These are phyloP conservation scores for Brachionus manjavacas DNA, from an alignment of 1,140 invertebrate species.

Conservation along the genomic window DNA sequence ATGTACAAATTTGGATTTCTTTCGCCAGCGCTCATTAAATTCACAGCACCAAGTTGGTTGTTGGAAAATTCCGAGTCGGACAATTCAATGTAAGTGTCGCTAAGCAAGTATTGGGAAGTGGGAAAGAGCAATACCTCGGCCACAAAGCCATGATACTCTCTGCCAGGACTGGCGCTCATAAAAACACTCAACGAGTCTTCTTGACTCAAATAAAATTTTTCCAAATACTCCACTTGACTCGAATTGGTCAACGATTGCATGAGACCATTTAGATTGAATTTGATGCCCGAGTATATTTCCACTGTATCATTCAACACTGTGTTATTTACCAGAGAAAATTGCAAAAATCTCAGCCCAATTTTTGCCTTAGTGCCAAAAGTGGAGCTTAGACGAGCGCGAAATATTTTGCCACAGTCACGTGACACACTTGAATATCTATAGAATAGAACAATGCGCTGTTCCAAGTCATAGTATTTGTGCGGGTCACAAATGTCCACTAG, in stretches of 20 bases:
- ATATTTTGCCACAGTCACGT: constrained; percentile 95
- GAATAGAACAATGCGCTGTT: constrained; percentile 73
- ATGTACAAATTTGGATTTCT: constrained; percentile 85
- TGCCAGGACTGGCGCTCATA: constrained; percentile 87
- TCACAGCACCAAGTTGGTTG: constrained; percentile 80
- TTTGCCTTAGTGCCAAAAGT: constrained; percentile 46
- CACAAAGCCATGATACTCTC: constrained; percentile 87
- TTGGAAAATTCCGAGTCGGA: constrained; percentile 74
- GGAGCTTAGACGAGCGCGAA: constrained; percentile 56
- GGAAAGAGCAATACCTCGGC: constrained; percentile 92
- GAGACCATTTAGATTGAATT: constrained; percentile 75
- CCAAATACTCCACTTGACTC: background rate
- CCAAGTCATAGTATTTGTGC: constrained; percentile 27
- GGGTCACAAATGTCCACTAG: constrained; percentile 33
- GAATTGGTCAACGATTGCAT: constrained; percentile 63
- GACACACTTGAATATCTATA: constrained; percentile 95
- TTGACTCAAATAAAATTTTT: constrained; percentile 28
- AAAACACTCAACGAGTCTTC: constrained; percentile 66
- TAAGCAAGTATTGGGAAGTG: constrained; percentile 64
- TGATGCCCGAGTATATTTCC: constrained; percentile 81
- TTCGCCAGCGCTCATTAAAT: constrained; percentile 84
- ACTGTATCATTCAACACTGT: constrained; percentile 77
- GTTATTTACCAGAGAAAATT: constrained; percentile 42
- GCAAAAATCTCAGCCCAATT: constrained; percentile 43
- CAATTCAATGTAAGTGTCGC: constrained; percentile 78